A percentile compares a stretch with the other conserved stretches of the same genome.
These are phyloP conservation scores for Geotrypetes seraphini DNA, from an alignment of 2,797 vertebrate species.

Conservation along the genomic window DNA sequence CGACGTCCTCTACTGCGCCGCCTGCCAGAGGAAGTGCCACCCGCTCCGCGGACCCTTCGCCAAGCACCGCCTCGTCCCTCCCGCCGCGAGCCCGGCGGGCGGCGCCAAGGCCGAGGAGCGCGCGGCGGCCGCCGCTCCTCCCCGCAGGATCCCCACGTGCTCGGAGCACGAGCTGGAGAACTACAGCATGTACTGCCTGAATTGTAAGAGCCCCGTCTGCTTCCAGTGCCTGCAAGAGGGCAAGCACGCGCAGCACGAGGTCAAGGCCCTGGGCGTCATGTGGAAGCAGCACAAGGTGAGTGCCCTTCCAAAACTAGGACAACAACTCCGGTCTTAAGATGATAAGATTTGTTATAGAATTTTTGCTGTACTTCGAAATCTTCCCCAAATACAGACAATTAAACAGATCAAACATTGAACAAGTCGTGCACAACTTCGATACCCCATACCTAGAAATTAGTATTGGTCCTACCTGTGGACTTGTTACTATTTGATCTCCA, in stretches of 20 bases:
- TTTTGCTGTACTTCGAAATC: too few species aligned
- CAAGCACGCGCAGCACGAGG: constrained; percentile 78
- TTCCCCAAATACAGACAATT: too few species aligned
- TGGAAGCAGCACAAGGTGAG: constrained; percentile 97
- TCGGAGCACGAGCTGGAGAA: constrained; percentile 85
- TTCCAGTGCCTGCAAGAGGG: constrained; percentile 83
- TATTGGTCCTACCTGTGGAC: too few species aligned
- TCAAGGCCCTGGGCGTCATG: constrained; percentile 77
- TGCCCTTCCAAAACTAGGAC: rapidly evolving
- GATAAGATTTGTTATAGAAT: too few species aligned
- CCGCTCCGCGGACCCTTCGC: constrained; percentile 88
- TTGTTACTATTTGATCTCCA: too few species aligned
- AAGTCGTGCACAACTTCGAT: too few species aligned
- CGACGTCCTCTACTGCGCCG: constrained; percentile 81
- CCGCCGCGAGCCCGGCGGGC: background rate
- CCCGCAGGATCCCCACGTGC: constrained; percentile 73
- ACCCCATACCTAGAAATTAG: too few species aligned
- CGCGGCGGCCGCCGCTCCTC: background rate
- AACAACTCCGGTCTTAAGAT: too few species aligned
- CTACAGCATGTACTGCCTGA: constrained; percentile 85
- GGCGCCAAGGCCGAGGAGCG: too few species aligned
- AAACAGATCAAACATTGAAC: too few species aligned
- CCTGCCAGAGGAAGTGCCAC: constrained; percentile 90
- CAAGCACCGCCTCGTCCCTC: constrained; percentile 70
- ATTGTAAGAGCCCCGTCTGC: constrained; percentile 80